These are phyloP conservation scores for Herpailurus yagouaroundi DNA, from an alignment of 2,113 vertebrate genomes.

Conservation along the genomic window DNA sequence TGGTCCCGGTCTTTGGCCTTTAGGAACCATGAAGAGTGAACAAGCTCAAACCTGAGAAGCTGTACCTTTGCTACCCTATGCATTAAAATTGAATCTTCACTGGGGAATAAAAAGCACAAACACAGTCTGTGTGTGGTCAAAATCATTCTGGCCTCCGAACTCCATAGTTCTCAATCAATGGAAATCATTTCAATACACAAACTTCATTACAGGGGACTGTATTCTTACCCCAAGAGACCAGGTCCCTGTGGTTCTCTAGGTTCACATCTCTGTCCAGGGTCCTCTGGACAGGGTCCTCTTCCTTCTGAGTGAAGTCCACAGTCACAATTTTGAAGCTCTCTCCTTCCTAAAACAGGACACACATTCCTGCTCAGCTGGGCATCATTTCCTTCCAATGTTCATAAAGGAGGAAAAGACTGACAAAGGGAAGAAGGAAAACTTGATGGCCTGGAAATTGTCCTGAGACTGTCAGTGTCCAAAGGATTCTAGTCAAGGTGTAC, in stretches of 20 bases:
- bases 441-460: not conserved
- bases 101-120: not conserved
- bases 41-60: not conserved
- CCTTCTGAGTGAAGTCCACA: slow-evolving; percentile 67
- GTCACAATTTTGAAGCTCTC: slow-evolving; percentile 63
- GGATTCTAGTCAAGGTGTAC: not conserved
- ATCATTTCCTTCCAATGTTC: not conserved
- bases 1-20: not conserved
- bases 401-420: not conserved
- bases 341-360: slow-evolving; percentile 70
- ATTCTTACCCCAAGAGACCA: slow-evolving; percentile 67
- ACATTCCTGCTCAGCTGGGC: slow-evolving; percentile 26
- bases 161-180: not conserved
- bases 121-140: not conserved
- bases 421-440: not conserved
- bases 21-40: not conserved
- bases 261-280: slow-evolving; percentile 26
- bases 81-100: slow-evolving; percentile 15
- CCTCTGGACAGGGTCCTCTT: slow-evolving; percentile 12
- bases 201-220: not conserved
- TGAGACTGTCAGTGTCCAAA: not conserved
- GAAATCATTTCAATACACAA: not conserved
- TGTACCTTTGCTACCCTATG: not conserved
- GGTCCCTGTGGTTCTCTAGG: slow-evolving; percentile 46
- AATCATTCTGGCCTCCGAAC: not conserved